These are phyloP conservation scores for Archips crataeganus DNA, from an alignment of 2,888 invertebrate genomes.

Conservation along the genomic window DNA sequence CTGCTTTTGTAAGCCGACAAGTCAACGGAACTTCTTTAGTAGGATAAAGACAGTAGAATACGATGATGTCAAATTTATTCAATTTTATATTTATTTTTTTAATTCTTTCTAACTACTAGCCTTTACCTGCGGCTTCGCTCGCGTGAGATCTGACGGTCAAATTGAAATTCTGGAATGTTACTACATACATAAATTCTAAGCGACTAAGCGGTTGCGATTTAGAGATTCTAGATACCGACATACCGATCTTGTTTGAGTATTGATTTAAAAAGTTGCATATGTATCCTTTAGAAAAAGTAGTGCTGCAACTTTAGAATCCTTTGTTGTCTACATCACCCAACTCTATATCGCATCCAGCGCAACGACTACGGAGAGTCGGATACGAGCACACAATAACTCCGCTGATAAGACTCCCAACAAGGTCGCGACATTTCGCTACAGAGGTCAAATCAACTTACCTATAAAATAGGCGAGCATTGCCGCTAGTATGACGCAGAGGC, in stretches of 20 bases:
- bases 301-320: neutral
- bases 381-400: constrained; percentile 23
- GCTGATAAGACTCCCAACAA: constrained; percentile 30
- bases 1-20: constrained; percentile 2
- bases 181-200: too few species aligned
- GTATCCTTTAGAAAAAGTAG: neutral
- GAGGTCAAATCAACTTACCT: constrained; percentile 87
- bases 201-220: too few species aligned
- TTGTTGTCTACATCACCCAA: neutral
- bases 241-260: neutral
- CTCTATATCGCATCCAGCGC: neutral
- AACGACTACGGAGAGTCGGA: constrained; percentile 14
- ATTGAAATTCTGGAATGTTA: too few species aligned
- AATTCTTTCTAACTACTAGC: too few species aligned
- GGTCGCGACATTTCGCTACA: constrained; percentile 18
- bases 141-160: too few species aligned
- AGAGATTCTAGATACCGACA: too few species aligned
- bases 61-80: neutral
- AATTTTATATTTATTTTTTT: neutral
- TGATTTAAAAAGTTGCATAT: neutral
- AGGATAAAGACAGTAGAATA: neutral
- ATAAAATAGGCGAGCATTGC: constrained; percentile 98
- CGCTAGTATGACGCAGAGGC: constrained; percentile 95
- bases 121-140: too few species aligned
- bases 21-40: neutral